Percentiles rank a stretch among this genome's conserved stretches.
These are phyloP conservation scores for Orbicella faveolata DNA, from an alignment of 64 coral and sea anemone genomes.

Conservation along the genomic window DNA sequence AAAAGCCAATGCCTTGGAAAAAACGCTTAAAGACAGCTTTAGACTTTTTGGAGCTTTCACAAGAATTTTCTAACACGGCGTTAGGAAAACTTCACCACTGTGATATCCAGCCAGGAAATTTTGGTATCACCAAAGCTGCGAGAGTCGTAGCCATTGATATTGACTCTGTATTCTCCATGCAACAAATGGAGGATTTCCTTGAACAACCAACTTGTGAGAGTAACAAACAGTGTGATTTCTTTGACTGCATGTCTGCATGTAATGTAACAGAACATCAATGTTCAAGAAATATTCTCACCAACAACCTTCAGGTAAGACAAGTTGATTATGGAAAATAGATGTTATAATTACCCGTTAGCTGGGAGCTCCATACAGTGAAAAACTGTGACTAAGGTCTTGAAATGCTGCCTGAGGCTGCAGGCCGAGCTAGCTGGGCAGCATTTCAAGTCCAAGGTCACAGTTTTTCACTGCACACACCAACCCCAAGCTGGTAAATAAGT, in stretches of 20 bases:
- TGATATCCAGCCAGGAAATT: conserved; percentile 92
- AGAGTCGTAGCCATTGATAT: conserved; percentile 73
- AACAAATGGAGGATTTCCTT: conserved; percentile 71
- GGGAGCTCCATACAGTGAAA: no score
- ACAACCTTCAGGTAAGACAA: conserved; percentile 83
- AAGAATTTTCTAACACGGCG: conserved; percentile 53
- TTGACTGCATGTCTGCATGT: conserved; percentile 86
- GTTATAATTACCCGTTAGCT: no score
- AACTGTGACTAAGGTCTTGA: no score
- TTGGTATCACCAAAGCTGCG: conserved; percentile 67
- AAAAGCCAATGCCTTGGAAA: conserved; percentile 65
- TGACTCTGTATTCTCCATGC: conserved; percentile 66
- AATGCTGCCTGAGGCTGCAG: no score
- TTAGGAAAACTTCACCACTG: conserved; percentile 78
- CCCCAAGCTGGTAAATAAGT: no score
- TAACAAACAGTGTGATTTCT: conserved; percentile 79
- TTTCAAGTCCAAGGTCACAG: no score
- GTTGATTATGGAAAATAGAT: neutral
- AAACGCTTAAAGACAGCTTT: conserved; percentile 53
- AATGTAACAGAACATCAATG: conserved; percentile 65
- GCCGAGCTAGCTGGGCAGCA: no score
- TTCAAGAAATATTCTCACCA: conserved; percentile 62
- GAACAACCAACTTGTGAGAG: conserved; percentile 64
- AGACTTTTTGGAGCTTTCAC: conserved; percentile 63
- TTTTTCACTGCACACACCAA: no score